phyloP scores from a whole-genome alignment of 2,888 invertebrate species.

The Platypus cylindrus region DNA sequence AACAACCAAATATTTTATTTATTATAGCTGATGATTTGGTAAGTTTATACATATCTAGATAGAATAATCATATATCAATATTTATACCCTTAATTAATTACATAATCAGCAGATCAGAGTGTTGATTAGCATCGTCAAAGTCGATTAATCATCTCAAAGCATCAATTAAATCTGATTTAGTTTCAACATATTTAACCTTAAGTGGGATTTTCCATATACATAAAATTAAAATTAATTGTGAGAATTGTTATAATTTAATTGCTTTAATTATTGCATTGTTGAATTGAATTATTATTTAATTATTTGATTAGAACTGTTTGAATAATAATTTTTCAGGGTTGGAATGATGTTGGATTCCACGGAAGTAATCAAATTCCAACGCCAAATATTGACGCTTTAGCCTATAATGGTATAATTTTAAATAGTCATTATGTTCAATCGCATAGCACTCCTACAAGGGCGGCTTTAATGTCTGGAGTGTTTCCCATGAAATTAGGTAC shows the following conservation, averaged over 20 bases:
- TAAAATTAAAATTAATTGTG: too few relatives aligned
- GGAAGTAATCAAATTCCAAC: conserved; percentile 79
- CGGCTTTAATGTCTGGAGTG: conserved; percentile 71
- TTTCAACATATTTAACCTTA: too few relatives aligned
- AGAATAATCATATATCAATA: too few relatives aligned
- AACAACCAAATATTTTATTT: conserved; percentile 24
- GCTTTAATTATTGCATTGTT: too few relatives aligned
- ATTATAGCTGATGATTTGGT: conserved; percentile 27
- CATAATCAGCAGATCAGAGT: too few relatives aligned
- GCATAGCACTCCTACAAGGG: conserved; percentile 73
- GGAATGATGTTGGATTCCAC: conserved; percentile 85
- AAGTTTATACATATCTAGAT: conserved; percentile 13
- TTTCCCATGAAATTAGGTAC: conserved; percentile 74
- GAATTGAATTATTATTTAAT: too few relatives aligned
- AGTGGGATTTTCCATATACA: too few relatives aligned
- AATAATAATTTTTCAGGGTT: conserved; percentile 52
- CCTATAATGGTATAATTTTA: conserved; percentile 70
- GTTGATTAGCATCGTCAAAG: too few relatives aligned
- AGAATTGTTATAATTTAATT: too few relatives aligned
- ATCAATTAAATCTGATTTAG: too few relatives aligned
- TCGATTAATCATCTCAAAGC: too few relatives aligned
- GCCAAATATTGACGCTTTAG: conserved; percentile 80
- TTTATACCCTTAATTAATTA: too few relatives aligned
- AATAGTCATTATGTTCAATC: conserved; percentile 79
- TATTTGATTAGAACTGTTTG: conserved; percentile 3